These are phyloP conservation scores for Vollenhovia emeryi DNA, from an alignment of 1,140 invertebrate genomes.

Conservation along the genomic window DNA sequence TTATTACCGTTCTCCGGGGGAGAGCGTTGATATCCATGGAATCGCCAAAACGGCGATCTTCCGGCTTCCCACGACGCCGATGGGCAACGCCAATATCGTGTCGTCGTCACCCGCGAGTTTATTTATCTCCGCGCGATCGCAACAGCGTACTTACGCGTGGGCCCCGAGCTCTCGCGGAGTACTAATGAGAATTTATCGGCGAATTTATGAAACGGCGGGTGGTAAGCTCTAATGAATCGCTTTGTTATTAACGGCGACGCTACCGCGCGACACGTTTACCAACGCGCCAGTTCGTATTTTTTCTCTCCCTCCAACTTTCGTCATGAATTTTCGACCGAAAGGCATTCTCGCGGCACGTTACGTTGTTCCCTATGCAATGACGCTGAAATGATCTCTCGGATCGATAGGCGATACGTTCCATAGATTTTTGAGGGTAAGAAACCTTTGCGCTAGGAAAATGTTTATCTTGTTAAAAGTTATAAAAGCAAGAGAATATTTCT, in stretches of 20 bases:
- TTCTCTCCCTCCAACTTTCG: not conserved
- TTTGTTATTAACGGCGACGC: conserved; percentile 61
- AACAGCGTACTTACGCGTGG: conserved; percentile 19
- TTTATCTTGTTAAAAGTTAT: not conserved
- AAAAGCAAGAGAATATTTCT: not conserved
- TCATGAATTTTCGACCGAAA: not conserved
- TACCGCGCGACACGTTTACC: not conserved
- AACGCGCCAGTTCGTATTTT: not conserved
- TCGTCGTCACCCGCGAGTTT: not conserved
- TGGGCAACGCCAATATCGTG: not conserved
- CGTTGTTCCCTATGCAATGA: not conserved
- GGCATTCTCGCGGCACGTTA: not conserved
- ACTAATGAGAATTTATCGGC: conserved; percentile 66
- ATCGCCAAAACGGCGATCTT: conserved; percentile 3
- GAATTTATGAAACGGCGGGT: conserved; percentile 62
- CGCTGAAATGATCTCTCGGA: not conserved
- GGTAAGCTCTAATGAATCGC: conserved; percentile 69
- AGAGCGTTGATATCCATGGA: conserved; percentile 8
- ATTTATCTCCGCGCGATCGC: conserved; percentile 17
- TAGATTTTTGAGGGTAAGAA: not conserved
- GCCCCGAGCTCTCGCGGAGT: conserved; percentile 3
- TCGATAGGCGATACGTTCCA: not conserved
- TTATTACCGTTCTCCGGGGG: not conserved
- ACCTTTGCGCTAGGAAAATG: not conserved
- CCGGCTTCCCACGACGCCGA: not conserved